phyloP scores from a whole-genome alignment of 2,888 invertebrate species.

The Drosophila nr. fundita region DNA sequence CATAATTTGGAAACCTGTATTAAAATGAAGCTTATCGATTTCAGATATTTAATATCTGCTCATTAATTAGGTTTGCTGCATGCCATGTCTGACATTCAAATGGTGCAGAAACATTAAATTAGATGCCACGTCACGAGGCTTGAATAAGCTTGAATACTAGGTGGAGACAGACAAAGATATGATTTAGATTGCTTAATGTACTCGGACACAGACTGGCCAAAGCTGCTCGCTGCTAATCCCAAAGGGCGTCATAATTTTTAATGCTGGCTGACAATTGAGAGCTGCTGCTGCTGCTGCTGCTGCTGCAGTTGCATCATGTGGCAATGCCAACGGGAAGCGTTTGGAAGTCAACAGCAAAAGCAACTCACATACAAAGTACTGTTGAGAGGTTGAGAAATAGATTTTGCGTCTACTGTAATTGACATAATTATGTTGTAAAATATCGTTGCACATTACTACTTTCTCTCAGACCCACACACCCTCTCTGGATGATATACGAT shows the following conservation, averaged over 20 bases:
- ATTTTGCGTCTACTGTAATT: conserved; percentile 69
- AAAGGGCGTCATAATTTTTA: conserved; percentile 73
- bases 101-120: conserved; percentile 25
- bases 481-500: too few relatives aligned
- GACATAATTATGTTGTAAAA: conserved; percentile 81
- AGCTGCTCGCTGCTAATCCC: conserved; percentile 58
- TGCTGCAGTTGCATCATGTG: conserved; percentile 29
- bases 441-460: conserved; percentile 62
- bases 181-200: conserved; percentile 14
- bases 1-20: not conserved
- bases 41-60: conserved; percentile 15
- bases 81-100: conserved; percentile 21
- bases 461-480: conserved; percentile 1
- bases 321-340: conserved; percentile 6
- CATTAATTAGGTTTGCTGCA: conserved; percentile 19
- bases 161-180: conserved; percentile 16
- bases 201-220: conserved; percentile 20
- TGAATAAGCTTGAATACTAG: not conserved
- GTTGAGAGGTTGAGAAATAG: conserved; percentile 71
- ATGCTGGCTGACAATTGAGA: conserved; percentile 53
- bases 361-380: conserved; percentile 63
- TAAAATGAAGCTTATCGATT: not conserved
- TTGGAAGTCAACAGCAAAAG: conserved; percentile 6
- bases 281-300: conserved; percentile 8
- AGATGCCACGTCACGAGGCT: conserved; percentile 1